phyloP scores from a whole-genome alignment of 2,797 vertebrate species.

The Cryptoprocta ferox region DNA sequence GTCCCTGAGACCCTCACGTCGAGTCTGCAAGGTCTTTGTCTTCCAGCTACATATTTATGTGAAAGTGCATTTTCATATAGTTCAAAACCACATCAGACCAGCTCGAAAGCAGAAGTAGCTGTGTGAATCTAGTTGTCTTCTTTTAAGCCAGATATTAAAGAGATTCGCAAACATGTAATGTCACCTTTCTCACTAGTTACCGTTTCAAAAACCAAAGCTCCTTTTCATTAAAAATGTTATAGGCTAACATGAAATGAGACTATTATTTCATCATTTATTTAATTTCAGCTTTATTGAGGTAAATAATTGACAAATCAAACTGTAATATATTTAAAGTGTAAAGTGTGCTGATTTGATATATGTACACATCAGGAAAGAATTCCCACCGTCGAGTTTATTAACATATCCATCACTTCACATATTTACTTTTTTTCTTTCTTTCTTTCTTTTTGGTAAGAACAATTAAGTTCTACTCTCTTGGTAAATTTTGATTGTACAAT shows the following conservation, averaged over 20 bases:
- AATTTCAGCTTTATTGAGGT: neutral
- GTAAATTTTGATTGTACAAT: neutral
- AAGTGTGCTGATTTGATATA: neutral
- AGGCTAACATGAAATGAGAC: neutral
- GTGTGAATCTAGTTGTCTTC: neutral
- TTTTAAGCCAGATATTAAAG: neutral
- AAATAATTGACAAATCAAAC: neutral
- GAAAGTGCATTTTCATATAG: neutral
- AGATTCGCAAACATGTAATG: neutral
- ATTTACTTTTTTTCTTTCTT: neutral
- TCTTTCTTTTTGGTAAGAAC: neutral
- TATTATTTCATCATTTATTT: neutral
- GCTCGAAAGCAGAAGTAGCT: neutral
- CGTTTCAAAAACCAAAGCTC: neutral
- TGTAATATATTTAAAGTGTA: neutral
- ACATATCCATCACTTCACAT: neutral
- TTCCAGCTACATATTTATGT: neutral
- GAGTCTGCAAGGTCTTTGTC: neutral
- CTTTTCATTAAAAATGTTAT: constrained; percentile 15
- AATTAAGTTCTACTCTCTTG: neutral
- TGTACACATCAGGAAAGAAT: neutral
- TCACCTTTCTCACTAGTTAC: neutral
- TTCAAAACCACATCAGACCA: neutral
- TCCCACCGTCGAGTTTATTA: neutral
- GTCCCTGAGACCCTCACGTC: neutral